Evolutionary conservation across 2,888 invertebrate species (phyloP).

Genomic region (Tipula lateralis): DNA sequence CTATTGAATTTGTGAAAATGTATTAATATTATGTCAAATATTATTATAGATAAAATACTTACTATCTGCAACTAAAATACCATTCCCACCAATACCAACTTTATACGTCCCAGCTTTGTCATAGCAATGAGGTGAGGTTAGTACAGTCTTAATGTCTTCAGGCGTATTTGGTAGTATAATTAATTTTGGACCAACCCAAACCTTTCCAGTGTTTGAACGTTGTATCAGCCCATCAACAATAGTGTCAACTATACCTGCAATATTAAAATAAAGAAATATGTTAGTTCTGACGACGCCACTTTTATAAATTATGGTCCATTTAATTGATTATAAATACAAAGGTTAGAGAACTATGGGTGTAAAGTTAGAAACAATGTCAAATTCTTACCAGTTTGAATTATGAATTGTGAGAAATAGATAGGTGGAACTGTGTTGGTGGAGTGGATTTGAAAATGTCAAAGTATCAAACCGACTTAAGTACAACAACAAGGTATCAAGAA

Average conservation of each 20-base stretch:
- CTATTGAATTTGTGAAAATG: not conserved
- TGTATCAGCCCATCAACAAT: not conserved
- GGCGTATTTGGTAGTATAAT: not conserved
- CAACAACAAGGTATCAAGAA: no score
- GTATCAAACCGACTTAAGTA: no score
- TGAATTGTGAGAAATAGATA: no score
- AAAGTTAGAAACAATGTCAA: no score
- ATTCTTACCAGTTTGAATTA: no score
- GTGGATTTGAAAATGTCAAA: no score
- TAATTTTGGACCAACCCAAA: not conserved
- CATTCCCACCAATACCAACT: not conserved
- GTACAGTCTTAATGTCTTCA: not conserved
- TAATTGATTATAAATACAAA: no score
- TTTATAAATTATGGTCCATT: no score
- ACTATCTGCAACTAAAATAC: not conserved
- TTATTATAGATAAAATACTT: no score
- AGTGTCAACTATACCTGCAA: not conserved
- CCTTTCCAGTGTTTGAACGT: not conserved
- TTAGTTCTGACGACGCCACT: no score
- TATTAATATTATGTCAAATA: not conserved
- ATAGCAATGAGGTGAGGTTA: not conserved
- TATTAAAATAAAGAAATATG: not conserved
- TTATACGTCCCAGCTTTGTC: conserved; percentile 2
- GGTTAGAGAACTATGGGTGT: no score
- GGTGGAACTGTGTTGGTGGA: no score